Evolutionary conservation across 2,113 vertebrate species (phyloP).

Genomic region (Thryonomys swinderianus): DNA sequence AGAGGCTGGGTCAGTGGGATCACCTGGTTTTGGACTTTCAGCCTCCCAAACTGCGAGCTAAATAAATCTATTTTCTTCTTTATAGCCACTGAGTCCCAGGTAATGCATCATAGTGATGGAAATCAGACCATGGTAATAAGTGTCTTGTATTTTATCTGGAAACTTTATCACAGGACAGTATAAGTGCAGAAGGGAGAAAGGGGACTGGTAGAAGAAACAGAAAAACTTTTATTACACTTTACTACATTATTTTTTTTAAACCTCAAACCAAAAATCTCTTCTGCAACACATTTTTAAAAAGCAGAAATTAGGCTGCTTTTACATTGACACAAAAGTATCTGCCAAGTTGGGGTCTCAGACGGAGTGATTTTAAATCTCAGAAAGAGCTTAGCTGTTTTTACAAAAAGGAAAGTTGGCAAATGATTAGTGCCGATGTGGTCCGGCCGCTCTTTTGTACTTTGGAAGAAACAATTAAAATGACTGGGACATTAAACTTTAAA

Average conservation of each 20-base stretch:
- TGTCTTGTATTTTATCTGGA: not conserved
- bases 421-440: slow-evolving; percentile 68
- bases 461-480: slow-evolving; percentile 81
- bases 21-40: not conserved
- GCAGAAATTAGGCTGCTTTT: slow-evolving; percentile 69
- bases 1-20: not conserved
- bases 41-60: not conserved
- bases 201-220: not conserved
- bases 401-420: slow-evolving; percentile 83
- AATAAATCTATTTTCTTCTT: not conserved
- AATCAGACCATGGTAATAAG: not conserved
- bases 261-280: slow-evolving; percentile 37
- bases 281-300: slow-evolving; percentile 60
- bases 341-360: slow-evolving; percentile 75
- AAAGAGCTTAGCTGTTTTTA: slow-evolving; percentile 76
- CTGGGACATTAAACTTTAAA: slow-evolving; percentile 82
- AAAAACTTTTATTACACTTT: not conserved
- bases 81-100: not conserved
- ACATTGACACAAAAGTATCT: slow-evolving; percentile 56
- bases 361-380: slow-evolving; percentile 74
- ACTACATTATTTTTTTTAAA: slow-evolving; percentile 13
- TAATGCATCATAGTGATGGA: not conserved
- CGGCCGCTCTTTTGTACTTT: slow-evolving; percentile 79
- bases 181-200: not conserved
- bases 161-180: not conserved